Base-by-base conservation (phyloP, 2,797 vertebrate species). In the Cirrhinus mrigala region DNA sequence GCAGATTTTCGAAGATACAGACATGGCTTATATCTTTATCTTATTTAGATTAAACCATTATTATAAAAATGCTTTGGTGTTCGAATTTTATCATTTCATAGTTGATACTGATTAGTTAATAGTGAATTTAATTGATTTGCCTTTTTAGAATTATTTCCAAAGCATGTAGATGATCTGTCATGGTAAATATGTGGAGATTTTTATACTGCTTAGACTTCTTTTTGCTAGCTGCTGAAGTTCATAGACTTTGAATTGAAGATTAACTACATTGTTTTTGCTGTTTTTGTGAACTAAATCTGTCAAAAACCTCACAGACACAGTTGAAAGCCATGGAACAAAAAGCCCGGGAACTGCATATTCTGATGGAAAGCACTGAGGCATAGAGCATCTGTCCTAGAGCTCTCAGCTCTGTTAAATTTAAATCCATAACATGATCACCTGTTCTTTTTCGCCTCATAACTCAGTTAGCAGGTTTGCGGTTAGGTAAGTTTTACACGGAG, bases 241-340 rank as follows among this genome's bases (percentile, higher is more conserved):
- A 48, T 29, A 73, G 68, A 54, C 75, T 75, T 88, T 92, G 91
- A 88, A 89, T 89, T 84, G 78, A 91, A 91, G 89, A 89, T 91
- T 87, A 91, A 92, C 90, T 89, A 86, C 71, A 87, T 87, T 78
- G 58, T 83, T 90, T 90, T 90, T 87, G 78, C 75, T 62, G 27
- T 83, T 82, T 89, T 62, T 88, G 89, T 90, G 93, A 93, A 93
- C 92, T 91, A 91, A 94, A 94, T 94, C 94, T 95, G 93, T 95
- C 94, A 94, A 93, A 87, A 70, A 82, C 71, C 87, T 87, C 81
- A 79, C 79, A 88, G 88, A 91, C 86, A 91, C 92, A 93, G 81
- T 90, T 87, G 92, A 92, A 93, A 64, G 44, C 6, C 80, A 88
- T 87, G 87, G 71, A 82, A 69, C 85, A 91, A 83, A 91, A 91